Conservation (phyloP, 2,797 vertebrate species). For the Poliocrania exsul region DNA sequence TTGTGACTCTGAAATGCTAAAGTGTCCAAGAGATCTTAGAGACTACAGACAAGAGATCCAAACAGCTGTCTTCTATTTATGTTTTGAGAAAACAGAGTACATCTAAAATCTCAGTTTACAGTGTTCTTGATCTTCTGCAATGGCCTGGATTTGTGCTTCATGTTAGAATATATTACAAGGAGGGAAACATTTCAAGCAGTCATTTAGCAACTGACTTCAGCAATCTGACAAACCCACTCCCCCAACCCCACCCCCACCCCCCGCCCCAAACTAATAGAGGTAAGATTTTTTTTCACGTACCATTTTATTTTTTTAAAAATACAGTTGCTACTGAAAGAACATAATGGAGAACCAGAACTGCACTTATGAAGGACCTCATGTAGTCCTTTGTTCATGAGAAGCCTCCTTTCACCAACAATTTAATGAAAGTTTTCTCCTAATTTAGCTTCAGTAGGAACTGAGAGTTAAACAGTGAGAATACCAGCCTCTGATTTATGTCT, state of each 20-base stretch:
- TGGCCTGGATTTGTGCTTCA: slow-evolving; percentile 5
- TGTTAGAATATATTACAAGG: neutral
- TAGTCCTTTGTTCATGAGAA: neutral
- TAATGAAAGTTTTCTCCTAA: neutral
- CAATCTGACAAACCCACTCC: neutral
- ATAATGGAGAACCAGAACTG: neutral
- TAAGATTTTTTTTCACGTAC: neutral
- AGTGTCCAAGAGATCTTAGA: neutral
- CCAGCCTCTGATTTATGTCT: neutral
- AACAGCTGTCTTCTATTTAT: neutral
- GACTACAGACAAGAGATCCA: neutral
- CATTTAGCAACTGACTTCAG: neutral
- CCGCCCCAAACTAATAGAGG: neutral
- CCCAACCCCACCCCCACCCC: neutral
- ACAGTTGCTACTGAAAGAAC: neutral
- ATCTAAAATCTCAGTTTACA: slow-evolving; percentile 10
- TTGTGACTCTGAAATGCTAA: neutral
- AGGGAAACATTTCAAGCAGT: neutral
- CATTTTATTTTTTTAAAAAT: neutral
- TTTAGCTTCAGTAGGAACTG: neutral
- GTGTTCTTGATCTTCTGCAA: slow-evolving; percentile 30
- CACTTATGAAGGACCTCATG: neutral
- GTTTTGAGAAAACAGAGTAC: neutral
- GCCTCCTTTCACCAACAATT: neutral
- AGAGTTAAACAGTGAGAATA: neutral